Evolutionary conservation across 1,140 invertebrate genomes (phyloP).

Genomic region (Hylaeus volcanicus): DNA sequence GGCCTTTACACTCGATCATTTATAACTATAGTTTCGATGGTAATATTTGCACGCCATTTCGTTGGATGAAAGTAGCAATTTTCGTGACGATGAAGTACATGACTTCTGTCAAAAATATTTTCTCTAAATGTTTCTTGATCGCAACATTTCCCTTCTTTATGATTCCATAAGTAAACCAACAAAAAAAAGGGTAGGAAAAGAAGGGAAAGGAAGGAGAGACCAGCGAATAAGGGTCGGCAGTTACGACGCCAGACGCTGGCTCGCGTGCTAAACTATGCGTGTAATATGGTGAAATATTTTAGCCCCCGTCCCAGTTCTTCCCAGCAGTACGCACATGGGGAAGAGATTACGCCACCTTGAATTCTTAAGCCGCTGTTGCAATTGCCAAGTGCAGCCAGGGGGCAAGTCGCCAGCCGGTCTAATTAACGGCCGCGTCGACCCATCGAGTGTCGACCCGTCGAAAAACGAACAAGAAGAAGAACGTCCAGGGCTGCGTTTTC

Average conservation of each 20-base stretch:
- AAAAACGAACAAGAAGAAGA: slow-evolving; percentile 34
- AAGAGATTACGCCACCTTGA: slow-evolving; percentile 40
- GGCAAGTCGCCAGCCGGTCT: slow-evolving; percentile 44
- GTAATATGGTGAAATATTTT: slow-evolving; percentile 67
- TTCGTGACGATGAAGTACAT: no score
- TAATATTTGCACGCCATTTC: no score
- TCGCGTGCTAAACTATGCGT: slow-evolving; percentile 64
- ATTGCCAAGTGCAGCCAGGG: slow-evolving; percentile 41
- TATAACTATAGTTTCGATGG: no score
- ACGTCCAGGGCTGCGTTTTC: background rate
- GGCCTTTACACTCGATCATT: no score
- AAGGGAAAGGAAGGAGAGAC: slow-evolving; percentile 12
- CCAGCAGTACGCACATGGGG: slow-evolving; percentile 16
- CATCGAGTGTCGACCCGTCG: slow-evolving; percentile 30
- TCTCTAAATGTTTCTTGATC: no score
- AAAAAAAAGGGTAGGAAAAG: background rate
- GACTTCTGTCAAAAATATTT: no score
- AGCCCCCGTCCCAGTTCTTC: slow-evolving; percentile 21
- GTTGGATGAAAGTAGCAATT: no score
- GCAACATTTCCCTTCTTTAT: no score
- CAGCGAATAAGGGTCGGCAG: slow-evolving; percentile 39
- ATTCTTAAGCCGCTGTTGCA: slow-evolving; percentile 42
- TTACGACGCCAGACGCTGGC: slow-evolving; percentile 31
- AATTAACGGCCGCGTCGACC: slow-evolving; percentile 45
- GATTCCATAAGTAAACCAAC: background rate